Evolutionary conservation across 2,888 invertebrate genomes (phyloP).

Genomic region (Eupithecia insigniata): DNA sequence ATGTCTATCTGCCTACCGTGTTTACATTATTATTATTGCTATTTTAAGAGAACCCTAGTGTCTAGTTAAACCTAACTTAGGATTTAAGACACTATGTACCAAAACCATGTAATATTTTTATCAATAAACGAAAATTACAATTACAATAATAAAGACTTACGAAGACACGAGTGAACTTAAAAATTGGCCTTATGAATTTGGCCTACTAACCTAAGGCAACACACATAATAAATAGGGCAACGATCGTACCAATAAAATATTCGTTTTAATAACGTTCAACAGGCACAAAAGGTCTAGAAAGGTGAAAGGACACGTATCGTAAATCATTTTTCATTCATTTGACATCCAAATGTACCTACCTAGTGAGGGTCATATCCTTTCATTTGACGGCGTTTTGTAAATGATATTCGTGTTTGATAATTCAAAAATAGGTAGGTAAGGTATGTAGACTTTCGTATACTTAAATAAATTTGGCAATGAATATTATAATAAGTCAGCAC

Average conservation of each 20-base stretch:
- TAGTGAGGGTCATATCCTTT: slow-evolving; percentile 7
- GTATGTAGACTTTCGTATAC: background rate
- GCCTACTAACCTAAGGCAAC: background rate
- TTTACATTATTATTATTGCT: too few species aligned
- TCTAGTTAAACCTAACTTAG: too few species aligned
- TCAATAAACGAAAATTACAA: too few species aligned
- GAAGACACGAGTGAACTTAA: background rate
- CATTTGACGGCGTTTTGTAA: slow-evolving; percentile 1
- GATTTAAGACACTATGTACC: too few species aligned
- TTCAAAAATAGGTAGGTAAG: background rate
- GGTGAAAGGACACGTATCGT: slow-evolving; percentile 25
- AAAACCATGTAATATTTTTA: too few species aligned
- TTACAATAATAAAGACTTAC: too few species aligned
- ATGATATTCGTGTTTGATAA: background rate
- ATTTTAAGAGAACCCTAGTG: too few species aligned
- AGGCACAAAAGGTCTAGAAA: slow-evolving; percentile 22
- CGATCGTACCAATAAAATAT: background rate
- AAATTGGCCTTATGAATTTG: background rate
- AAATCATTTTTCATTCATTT: slow-evolving; percentile 35
- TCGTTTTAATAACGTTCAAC: slow-evolving; percentile 36
- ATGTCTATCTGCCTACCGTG: too few species aligned
- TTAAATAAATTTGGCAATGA: background rate
- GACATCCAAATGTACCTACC: slow-evolving; percentile 18
- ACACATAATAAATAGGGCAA: background rate
- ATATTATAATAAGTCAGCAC: too few species aligned